Evolutionary conservation across 2,113 vertebrate genomes (phyloP).

Genomic region (Trochalopteron elliotii): DNA sequence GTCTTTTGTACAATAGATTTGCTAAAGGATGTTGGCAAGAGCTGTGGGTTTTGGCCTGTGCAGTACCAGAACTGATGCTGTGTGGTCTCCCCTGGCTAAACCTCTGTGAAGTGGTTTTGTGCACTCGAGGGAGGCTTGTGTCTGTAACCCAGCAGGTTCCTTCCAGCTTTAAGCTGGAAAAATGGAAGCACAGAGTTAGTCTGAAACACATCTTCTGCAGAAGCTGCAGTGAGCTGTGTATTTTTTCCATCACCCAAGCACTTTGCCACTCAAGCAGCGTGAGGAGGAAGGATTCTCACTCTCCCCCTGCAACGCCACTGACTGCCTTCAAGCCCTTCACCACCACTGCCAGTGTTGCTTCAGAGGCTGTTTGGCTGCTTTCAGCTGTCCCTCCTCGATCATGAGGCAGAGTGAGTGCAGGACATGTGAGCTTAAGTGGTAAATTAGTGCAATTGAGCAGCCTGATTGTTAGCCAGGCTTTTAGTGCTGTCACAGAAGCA

Average conservation of each 20-base stretch:
- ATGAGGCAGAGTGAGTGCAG: neutral
- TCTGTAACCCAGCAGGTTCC: neutral
- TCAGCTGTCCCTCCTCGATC: neutral
- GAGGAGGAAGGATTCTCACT: neutral
- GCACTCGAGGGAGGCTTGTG: neutral
- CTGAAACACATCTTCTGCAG: neutral
- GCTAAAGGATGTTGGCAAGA: neutral
- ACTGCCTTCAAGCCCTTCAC: neutral
- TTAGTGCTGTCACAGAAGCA: neutral
- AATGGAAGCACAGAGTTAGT: neutral
- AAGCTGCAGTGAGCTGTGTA: neutral
- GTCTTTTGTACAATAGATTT: neutral
- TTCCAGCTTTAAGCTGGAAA: neutral
- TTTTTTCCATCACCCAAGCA: neutral
- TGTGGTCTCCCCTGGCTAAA: neutral
- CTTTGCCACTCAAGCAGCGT: neutral
- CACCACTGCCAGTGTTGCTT: accelerated
- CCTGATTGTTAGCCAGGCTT: neutral
- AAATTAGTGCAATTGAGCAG: neutral
- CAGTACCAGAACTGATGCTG: neutral
- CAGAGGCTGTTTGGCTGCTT: neutral
- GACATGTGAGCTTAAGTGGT: neutral
- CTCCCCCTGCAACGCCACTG: accelerated
- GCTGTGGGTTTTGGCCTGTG: neutral
- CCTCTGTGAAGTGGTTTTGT: neutral